Conservation (phyloP, 1,140 invertebrate genomes). For the Aleiodes sp. region DNA sequence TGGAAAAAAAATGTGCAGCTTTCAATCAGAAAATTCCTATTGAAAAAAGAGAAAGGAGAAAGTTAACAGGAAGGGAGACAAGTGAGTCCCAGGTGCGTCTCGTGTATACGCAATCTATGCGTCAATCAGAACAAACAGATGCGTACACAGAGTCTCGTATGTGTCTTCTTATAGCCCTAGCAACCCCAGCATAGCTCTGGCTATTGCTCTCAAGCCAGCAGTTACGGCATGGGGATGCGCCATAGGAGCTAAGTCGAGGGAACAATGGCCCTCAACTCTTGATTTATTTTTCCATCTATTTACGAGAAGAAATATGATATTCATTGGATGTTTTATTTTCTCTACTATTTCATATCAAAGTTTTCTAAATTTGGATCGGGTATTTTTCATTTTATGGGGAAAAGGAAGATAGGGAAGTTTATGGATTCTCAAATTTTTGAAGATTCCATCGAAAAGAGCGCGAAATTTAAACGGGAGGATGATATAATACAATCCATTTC, state of each 20-base stretch:
- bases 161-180: background rate
- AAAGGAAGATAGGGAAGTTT: no score
- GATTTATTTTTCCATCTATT: slow-evolving; percentile 6
- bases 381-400: no score
- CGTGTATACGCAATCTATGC: slow-evolving; percentile 53
- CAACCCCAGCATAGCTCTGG: background rate
- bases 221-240: background rate
- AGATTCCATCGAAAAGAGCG: no score
- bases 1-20: background rate
- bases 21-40: background rate
- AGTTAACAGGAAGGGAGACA: slow-evolving; percentile 14
- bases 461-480: no score
- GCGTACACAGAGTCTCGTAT: slow-evolving; percentile 31
- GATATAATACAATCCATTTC: no score
- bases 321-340: no score
- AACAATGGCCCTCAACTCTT: background rate
- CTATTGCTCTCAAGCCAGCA: background rate
- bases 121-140: slow-evolving; percentile 60
- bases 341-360: no score
- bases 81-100: slow-evolving; percentile 56
- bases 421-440: no score
- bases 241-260: background rate
- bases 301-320: no score
- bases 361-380: no score
- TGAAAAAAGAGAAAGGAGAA: slow-evolving; percentile 8